Base-by-base conservation (phyloP, 2,888 invertebrate genomes). In the Ophioninae sp. region DNA sequence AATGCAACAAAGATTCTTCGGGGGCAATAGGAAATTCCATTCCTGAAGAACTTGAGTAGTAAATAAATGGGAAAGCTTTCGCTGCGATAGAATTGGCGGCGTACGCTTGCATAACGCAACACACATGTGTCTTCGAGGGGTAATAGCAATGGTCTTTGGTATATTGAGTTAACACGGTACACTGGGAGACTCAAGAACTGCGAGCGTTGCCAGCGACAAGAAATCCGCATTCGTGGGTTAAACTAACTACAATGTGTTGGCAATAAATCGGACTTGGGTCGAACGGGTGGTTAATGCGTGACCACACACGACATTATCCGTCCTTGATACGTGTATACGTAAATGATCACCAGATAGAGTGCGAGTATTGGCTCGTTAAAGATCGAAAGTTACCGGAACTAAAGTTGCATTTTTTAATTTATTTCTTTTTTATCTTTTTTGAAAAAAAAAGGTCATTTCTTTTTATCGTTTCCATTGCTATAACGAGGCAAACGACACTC, bases 321-420 rank as follows among this genome's bases (percentile, higher is more conserved):
- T 77, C 80, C 80, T 83, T 80, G 80, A 80, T 83, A 44, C 44
- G 37, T 59, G 64, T 58, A 51, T 17, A 41, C 44, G 58, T 59
- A 61, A 17, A 68, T 30, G 20, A 77, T 8, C 30, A 30, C 61
- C 17, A 30, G 51, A 78, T 23, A 44, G 44, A 51, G 76, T 7
- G 63, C 51, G 56, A 13, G 58, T 9, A 68, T n/a, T 10, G 39
- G 44, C 63, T 61, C 10, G 68, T 56, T 68, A 61, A 37, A 68
- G 80, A 80, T 83, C 80, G 76, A 83, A 83, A 83, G 80, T 83
- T 44, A 64, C 80, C 83, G 83, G 80, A 80, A 83, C 76, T 64
- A 17, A 83, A 76, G 76, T 63, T 73, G 56, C 80, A 72, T 58
- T 64, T 37, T 65, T 67, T 79, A 37, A 61, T 61, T 23, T 44